phyloP scores from a whole-genome alignment of 2,113 vertebrate genomes.

The Ancistrus triradiatus region DNA sequence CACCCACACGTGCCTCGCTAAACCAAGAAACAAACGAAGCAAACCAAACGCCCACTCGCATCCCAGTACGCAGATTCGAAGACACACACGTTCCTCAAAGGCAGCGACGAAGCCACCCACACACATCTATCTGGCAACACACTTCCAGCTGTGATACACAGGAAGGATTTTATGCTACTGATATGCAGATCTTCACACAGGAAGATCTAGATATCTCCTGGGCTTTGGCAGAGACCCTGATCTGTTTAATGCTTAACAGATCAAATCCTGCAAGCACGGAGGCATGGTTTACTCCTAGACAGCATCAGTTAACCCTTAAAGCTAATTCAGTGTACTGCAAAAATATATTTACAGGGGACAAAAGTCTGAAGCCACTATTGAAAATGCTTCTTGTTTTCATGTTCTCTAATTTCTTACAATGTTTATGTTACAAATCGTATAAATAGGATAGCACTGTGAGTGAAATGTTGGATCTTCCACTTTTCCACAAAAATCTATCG shows the following conservation, averaged over 20 bases:
- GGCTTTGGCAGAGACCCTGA: background rate
- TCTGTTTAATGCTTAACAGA: background rate
- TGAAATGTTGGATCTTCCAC: too few relatives aligned
- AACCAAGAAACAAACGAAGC: conserved; percentile 19
- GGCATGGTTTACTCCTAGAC: too few relatives aligned
- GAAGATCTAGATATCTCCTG: background rate
- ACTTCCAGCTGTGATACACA: background rate
- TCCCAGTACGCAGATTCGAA: background rate
- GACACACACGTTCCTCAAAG: conserved; percentile 11
- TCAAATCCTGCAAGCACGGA: background rate
- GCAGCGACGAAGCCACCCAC: conserved; percentile 11
- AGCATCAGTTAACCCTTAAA: too few relatives aligned
- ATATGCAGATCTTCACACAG: background rate
- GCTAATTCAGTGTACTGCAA: too few relatives aligned
- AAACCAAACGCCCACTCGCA: conserved; percentile 10
- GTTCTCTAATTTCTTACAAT: too few relatives aligned
- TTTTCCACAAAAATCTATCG: too few relatives aligned
- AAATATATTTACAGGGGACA: too few relatives aligned
- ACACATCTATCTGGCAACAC: conserved; percentile 11
- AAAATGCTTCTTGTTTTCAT: too few relatives aligned
- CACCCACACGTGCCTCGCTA: conserved; percentile 3
- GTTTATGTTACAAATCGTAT: too few relatives aligned
- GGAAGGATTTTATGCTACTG: background rate
- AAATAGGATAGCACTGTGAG: too few relatives aligned
- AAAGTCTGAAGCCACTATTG: too few relatives aligned